phyloP scores from a whole-genome alignment of 2,113 vertebrate genomes.

The Sula dactylatra region DNA sequence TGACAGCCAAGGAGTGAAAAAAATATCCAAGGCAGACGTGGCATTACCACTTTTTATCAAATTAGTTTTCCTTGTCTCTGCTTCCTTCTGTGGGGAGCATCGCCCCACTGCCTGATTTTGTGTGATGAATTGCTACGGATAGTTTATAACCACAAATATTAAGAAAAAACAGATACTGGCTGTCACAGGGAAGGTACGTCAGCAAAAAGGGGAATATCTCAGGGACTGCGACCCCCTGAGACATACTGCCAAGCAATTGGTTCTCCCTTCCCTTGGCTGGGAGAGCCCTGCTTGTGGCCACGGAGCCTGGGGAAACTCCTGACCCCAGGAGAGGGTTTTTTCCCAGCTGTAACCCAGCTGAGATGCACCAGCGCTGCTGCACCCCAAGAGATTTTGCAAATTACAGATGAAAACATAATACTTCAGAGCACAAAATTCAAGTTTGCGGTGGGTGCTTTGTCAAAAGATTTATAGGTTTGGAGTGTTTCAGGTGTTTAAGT shows the following conservation, averaged over 20 bases:
- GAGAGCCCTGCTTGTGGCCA: rapidly evolving
- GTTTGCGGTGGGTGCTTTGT: background rate
- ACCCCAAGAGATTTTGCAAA: background rate
- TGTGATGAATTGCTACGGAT: background rate
- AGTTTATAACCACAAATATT: background rate
- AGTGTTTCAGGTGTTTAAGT: background rate
- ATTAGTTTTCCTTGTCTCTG: background rate
- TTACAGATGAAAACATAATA: background rate
- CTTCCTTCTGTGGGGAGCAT: background rate
- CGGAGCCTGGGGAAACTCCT: background rate
- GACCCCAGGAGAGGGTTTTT: too few relatives aligned
- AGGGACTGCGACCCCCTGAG: too few relatives aligned
- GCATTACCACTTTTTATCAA: background rate
- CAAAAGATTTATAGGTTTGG: background rate
- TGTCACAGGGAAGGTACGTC: background rate
- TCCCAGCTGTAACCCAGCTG: background rate
- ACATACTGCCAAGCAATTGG: background rate
- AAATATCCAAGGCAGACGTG: background rate
- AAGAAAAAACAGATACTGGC: background rate
- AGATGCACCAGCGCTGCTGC: background rate
- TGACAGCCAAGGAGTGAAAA: background rate
- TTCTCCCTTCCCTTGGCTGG: background rate
- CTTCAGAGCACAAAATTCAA: background rate
- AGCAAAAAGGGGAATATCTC: background rate
- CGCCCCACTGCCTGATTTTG: background rate